Evolutionary conservation across 2,797 vertebrate species (phyloP).

Genomic region (Nannoperca australis): DNA sequence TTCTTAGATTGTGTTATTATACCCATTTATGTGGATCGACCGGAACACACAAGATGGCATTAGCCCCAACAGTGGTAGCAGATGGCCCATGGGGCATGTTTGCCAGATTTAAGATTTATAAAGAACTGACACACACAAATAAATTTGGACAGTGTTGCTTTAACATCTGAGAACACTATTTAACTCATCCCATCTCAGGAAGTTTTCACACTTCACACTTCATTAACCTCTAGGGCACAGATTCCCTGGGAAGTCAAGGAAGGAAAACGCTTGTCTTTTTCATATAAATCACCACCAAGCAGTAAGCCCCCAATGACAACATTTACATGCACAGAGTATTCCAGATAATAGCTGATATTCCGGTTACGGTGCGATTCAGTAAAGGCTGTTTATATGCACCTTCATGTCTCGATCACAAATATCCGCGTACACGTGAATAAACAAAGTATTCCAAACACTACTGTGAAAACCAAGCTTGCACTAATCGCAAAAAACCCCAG

Average conservation of each 20-base stretch:
- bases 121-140: constrained; percentile 83
- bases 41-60: constrained; percentile 68
- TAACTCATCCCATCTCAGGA: constrained; percentile 91
- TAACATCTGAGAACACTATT: constrained; percentile 95
- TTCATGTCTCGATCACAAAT: constrained; percentile 63
- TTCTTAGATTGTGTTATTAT: constrained; percentile 61
- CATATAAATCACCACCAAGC: constrained; percentile 83
- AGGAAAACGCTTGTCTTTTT: constrained; percentile 83
- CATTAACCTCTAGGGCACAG: constrained; percentile 93
- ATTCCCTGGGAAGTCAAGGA: constrained; percentile 90
- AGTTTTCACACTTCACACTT: constrained; percentile 99
- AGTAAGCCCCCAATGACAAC: constrained; percentile 76
- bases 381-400: constrained; percentile 59
- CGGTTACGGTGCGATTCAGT: constrained; percentile 52
- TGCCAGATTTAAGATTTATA: constrained; percentile 83
- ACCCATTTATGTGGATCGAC: constrained; percentile 53
- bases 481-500: constrained; percentile 43
- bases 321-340: constrained; percentile 75
- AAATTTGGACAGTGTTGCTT: constrained; percentile 85
- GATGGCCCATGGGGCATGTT: constrained; percentile 76
- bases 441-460: constrained; percentile 47
- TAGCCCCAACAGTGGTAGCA: constrained; percentile 57
- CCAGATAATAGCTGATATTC: constrained; percentile 73
- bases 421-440: constrained; percentile 51
- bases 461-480: constrained; percentile 33